These are phyloP conservation scores for Pimephales promelas DNA, from an alignment of 2,113 vertebrate genomes.

Conservation along the genomic window DNA sequence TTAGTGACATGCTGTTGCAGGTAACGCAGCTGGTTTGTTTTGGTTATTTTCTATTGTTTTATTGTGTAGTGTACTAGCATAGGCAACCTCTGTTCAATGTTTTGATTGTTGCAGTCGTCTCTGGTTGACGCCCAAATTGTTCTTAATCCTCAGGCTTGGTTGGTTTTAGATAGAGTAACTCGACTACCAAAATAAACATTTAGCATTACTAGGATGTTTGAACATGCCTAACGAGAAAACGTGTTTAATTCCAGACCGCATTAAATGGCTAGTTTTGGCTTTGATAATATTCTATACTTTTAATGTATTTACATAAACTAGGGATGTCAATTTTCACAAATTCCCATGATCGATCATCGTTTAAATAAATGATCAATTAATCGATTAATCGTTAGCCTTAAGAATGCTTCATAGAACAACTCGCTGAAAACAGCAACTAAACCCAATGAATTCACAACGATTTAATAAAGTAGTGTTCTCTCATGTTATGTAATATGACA, in stretches of 20 bases:
- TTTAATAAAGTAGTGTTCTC: no score
- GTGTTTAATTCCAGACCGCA: not conserved
- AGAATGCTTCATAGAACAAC: no score
- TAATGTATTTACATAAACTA: no score
- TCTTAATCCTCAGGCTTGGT: conserved; percentile 25
- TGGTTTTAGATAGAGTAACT: not conserved
- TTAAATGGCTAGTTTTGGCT: not conserved
- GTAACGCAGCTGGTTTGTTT: not conserved
- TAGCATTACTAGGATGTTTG: conserved; percentile 5
- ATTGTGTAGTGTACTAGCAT: not conserved
- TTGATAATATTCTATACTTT: not conserved
- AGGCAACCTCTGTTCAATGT: conserved; percentile 5
- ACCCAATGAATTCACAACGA: no score
- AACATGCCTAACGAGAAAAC: not conserved
- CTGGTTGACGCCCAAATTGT: conserved; percentile 21
- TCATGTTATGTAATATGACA: no score
- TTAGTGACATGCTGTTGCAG: not conserved
- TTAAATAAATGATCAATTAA: no score
- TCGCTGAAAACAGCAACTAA: no score
- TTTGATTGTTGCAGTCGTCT: not conserved
- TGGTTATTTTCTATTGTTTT: conserved; percentile 3
- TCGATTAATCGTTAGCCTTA: no score
- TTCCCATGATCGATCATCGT: no score
- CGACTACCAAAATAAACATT: not conserved
- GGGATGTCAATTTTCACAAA: no score